Evolutionary conservation across 2,797 vertebrate genomes (phyloP), one percentile per base, ranked within the genome.

Genomic region (Amniataba percoides): DNA sequence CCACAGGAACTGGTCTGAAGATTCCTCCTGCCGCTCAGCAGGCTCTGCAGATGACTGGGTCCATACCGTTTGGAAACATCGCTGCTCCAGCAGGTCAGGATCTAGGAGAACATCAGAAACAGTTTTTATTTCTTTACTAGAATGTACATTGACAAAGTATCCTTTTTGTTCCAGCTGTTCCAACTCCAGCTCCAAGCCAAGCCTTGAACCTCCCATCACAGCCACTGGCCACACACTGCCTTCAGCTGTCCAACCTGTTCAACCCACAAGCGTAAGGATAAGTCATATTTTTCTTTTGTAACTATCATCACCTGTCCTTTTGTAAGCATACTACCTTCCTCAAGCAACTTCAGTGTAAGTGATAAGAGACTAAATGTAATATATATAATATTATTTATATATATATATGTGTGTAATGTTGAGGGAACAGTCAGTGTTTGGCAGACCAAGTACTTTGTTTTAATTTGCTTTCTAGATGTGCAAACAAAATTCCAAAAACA

Each of bases 241-340:
- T 99, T 81, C 98, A 99, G 93, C 95, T 99, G 46, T 99, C 98
- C 90, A 99, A 99, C 90, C 97, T 99, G 95, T 99, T 99, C 93
- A 99, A 98, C 87, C 98, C 98, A 89, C 98, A 99, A 84, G 94
- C 96, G 98, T 99, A 95, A 98, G 97, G 92, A 11, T 1, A 34
- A 13, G 14, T 43, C 42, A 43, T 4, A 15, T 5, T 43, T 43
- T 43, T 15, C 5, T 14, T 16, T 16, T 31, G 5, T 31, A 31
- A 31, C 27, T 31, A 31, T 31, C 5, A 3, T 31, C 27, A 36
- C 34, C 34, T 36, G 8, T 9, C 34, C 34, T 6, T 8, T 1
- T 36, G 34, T 36, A 36, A 7, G 8, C 34, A 36, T 23, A 1
- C n/a, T 25, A 5, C 5, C 12, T 8, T 61, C 23, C 7, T 43